Percentiles rank a stretch among this genome's conserved stretches.
Evolutionary conservation across 2,888 invertebrate species (phyloP).

Genomic region (Cremastinae sp.): DNA sequence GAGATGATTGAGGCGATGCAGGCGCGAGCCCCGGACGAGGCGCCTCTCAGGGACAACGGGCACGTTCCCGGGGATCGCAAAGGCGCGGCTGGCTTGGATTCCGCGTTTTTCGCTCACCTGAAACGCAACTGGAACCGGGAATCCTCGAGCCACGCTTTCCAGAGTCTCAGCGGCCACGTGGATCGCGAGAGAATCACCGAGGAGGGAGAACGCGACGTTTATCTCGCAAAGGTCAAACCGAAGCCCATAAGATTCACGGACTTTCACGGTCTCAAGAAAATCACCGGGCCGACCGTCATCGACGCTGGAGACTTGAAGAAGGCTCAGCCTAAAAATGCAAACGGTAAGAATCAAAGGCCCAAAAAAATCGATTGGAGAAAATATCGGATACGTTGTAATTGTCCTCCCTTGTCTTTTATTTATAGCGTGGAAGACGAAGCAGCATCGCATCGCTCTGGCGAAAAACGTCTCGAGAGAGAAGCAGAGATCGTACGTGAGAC

Average conservation of each 20-base stretch:
- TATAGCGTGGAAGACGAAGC: constrained; percentile 44
- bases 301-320: constrained; percentile 63
- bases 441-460: constrained; percentile 35
- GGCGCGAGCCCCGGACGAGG: constrained; percentile 80
- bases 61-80: constrained; percentile 87
- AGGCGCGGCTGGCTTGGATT: constrained; percentile 89
- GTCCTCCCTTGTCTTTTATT: too few species aligned
- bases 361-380: too few species aligned
- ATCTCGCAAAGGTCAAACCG: constrained; percentile 65
- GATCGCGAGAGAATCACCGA: constrained; percentile 25
- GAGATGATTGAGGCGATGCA: constrained; percentile 80
- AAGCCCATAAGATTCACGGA: constrained; percentile 71
- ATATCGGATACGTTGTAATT: too few species aligned
- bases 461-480: constrained; percentile 39
- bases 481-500: constrained; percentile 72
- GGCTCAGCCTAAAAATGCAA: constrained; percentile 32
- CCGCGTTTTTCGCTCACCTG: constrained; percentile 85
- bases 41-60: constrained; percentile 82
- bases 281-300: constrained; percentile 66
- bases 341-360: background rate
- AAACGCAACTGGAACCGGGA: constrained; percentile 85
- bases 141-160: constrained; percentile 56
- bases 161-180: constrained; percentile 12
- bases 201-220: constrained; percentile 54
- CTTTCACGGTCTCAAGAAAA: constrained; percentile 68